Evolutionary conservation across 2,888 invertebrate genomes (phyloP).

Genomic region (Amiota mariae): DNA sequence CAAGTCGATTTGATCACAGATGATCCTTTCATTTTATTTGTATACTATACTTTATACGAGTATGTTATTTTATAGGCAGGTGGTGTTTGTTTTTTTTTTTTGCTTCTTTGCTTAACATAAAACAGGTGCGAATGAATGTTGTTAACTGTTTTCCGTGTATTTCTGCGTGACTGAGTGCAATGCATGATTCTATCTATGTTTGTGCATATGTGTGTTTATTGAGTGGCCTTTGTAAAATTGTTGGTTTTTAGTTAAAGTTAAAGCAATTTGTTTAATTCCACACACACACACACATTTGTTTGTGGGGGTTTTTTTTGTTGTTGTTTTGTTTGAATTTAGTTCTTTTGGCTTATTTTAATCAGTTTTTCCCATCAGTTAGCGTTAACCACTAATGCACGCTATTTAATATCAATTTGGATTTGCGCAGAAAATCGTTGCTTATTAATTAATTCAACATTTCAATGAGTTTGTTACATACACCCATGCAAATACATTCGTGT

Average conservation of each 20-base stretch:
- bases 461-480: constrained; percentile 42
- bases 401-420: constrained; percentile 66
- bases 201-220: no score
- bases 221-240: neutral
- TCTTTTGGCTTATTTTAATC: neutral
- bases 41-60: no score
- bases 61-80: neutral
- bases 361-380: neutral
- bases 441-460: constrained; percentile 54
- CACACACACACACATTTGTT: neutral
- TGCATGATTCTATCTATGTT: no score
- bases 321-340: neutral
- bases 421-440: constrained; percentile 59
- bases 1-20: neutral
- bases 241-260: no score
- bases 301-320: neutral
- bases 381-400: constrained; percentile 34
- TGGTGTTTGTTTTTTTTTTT: neutral
- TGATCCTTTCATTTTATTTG: no score
- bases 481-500: constrained; percentile 12
- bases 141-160: no score
- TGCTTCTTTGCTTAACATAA: neutral
- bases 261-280: neutral
- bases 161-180: no score
- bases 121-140: constrained; percentile 12